A percentile compares a stretch with the other conserved stretches of the same genome.
phyloP scores from a whole-genome alignment of 2,888 invertebrate genomes.

The Netelia virgata region DNA sequence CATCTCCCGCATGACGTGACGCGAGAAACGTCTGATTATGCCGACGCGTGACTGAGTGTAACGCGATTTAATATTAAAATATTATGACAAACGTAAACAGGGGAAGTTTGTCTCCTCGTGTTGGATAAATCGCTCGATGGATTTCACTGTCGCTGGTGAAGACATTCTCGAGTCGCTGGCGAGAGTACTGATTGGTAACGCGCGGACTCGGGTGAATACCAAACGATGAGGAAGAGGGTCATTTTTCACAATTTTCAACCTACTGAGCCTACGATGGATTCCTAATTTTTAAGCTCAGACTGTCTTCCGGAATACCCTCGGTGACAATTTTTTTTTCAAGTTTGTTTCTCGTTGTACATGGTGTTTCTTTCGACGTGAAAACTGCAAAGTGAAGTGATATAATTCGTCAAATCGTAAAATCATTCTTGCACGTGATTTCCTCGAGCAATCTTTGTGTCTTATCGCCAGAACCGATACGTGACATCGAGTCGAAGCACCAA shows the following conservation, averaged over 20 bases:
- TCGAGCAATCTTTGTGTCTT: not conserved
- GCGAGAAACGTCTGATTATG: slow-evolving; percentile 83
- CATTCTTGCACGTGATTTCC: slow-evolving; percentile 15
- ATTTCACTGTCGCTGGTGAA: slow-evolving; percentile 38
- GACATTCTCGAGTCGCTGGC: not conserved
- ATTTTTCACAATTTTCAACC: not conserved
- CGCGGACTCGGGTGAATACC: slow-evolving; percentile 80
- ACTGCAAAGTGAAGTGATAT: not conserved
- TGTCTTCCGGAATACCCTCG: not conserved
- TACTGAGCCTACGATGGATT: not conserved
- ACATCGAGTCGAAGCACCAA: not conserved
- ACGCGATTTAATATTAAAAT: slow-evolving; percentile 85
- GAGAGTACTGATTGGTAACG: slow-evolving; percentile 80
- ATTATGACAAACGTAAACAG: slow-evolving; percentile 85
- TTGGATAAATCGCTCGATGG: slow-evolving; percentile 37
- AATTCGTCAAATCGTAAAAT: not conserved
- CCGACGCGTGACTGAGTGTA: slow-evolving; percentile 84
- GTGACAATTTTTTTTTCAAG: not conserved
- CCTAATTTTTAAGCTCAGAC: not conserved
- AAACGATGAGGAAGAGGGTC: slow-evolving; percentile 69
- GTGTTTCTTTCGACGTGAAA: not conserved
- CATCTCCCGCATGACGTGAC: slow-evolving; percentile 23
- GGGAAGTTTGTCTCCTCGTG: slow-evolving; percentile 28
- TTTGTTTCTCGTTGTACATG: not conserved
- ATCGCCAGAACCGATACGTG: slow-evolving; percentile 5